Percentiles rank a stretch among this genome's conserved stretches.
Evolutionary conservation across 2,888 invertebrate species (phyloP).

Genomic region (Toxonevra muliebris): DNA sequence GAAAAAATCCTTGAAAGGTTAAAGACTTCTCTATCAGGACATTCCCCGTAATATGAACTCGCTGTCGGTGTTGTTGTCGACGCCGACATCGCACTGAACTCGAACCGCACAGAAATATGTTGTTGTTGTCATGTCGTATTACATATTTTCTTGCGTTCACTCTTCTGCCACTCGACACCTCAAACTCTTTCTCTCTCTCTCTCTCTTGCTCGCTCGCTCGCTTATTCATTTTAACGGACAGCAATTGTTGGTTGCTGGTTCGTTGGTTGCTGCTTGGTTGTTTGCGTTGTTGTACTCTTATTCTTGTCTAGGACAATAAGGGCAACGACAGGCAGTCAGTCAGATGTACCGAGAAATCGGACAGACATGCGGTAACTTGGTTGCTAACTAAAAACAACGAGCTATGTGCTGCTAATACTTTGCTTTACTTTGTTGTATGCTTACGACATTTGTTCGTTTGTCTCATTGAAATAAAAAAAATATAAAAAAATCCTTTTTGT

Average conservation of each 20-base stretch:
- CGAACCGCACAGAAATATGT: too few species aligned
- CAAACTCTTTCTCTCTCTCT: too few species aligned
- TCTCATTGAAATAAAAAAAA: constrained; percentile 12
- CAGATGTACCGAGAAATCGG: background rate
- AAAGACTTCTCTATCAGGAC: constrained; percentile 56
- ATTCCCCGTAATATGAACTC: constrained; percentile 32
- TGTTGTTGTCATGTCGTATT: too few species aligned
- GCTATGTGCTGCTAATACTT: constrained; percentile 8
- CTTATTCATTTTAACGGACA: background rate
- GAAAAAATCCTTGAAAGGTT: constrained; percentile 61
- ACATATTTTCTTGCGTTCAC: too few species aligned
- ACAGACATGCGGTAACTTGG: background rate
- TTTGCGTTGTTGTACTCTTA: too few species aligned
- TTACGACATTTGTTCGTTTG: constrained; percentile 7
- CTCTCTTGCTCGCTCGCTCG: too few species aligned
- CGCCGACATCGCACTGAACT: background rate
- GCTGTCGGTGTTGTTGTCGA: background rate
- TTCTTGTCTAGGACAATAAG: background rate
- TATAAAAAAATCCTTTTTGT: constrained; percentile 9
- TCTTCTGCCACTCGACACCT: too few species aligned
- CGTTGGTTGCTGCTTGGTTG: too few species aligned
- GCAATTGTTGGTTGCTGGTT: constrained; percentile 2
- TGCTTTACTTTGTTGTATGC: constrained; percentile 7
- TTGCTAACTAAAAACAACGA: too few species aligned
- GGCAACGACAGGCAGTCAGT: constrained; percentile 16